These are phyloP conservation scores for Micropterix aruncella DNA, from an alignment of 2,888 invertebrate species.

Conservation along the genomic window DNA sequence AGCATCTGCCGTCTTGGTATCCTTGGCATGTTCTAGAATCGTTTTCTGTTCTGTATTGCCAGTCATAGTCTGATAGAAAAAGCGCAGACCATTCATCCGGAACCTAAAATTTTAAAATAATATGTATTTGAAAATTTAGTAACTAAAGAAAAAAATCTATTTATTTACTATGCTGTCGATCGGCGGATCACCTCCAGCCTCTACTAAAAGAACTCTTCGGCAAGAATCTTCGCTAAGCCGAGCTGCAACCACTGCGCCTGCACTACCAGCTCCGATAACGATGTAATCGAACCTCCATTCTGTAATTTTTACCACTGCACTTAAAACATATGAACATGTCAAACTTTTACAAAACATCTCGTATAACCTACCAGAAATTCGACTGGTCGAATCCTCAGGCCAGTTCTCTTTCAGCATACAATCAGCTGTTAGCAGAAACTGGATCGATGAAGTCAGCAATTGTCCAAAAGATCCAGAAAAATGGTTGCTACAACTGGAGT, in stretches of 20 bases:
- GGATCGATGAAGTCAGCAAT: background rate
- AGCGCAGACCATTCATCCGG: too few relatives aligned
- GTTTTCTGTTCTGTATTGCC: background rate
- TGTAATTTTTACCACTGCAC: too few relatives aligned
- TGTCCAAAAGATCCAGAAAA: background rate
- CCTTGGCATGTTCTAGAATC: background rate
- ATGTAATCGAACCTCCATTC: constrained; percentile 3
- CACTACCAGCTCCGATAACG: constrained; percentile 4
- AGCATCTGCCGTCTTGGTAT: background rate
- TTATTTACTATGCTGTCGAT: constrained; percentile 21
- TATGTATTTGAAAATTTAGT: too few relatives aligned
- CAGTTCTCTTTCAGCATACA: background rate
- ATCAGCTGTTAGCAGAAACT: background rate
- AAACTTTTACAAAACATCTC: too few relatives aligned
- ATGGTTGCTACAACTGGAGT: background rate
- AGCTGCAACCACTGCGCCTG: constrained; percentile 19
- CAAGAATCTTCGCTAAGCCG: constrained; percentile 19
- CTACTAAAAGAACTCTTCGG: constrained; percentile 18
- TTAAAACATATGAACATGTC: too few relatives aligned
- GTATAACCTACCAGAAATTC: too few relatives aligned
- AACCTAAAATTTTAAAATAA: too few relatives aligned
- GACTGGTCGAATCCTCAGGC: too few relatives aligned
- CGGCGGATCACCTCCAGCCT: constrained; percentile 21
- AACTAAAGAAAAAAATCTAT: constrained; percentile 16
- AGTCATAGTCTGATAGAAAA: background rate